A percentile compares a stretch with the other conserved stretches of the same genome.
Conservation (phyloP, 2,113 vertebrate species). For the Chauna torquata region DNA sequence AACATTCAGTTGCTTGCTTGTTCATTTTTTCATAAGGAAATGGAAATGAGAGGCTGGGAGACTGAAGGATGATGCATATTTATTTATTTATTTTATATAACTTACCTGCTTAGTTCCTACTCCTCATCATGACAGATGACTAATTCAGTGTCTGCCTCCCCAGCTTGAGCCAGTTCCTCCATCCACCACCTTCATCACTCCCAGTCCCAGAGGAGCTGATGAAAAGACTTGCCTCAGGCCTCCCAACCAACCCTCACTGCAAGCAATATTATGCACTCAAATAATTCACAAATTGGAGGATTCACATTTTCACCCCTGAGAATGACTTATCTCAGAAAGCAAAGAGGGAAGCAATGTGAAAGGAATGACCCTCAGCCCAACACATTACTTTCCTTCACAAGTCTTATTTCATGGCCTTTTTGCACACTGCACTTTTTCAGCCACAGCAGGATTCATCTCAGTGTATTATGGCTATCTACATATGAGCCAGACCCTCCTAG, state of each 20-base stretch:
- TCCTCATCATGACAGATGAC: neutral
- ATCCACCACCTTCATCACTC: neutral
- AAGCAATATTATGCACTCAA: neutral
- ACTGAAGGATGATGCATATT: neutral
- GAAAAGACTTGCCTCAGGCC: neutral
- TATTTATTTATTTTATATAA: neutral
- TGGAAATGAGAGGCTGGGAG: slow-evolving; percentile 6
- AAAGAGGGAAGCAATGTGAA: neutral
- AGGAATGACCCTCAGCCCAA: neutral
- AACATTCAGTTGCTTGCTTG: neutral
- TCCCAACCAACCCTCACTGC: neutral
- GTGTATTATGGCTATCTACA: neutral
- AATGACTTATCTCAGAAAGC: neutral
- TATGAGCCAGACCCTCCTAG: neutral
- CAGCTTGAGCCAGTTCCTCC: neutral
- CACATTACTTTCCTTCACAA: neutral
- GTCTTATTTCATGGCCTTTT: neutral
- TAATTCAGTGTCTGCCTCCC: neutral
- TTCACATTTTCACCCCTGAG: neutral
- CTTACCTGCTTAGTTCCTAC: neutral
- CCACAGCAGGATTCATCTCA: neutral
- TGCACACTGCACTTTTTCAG: neutral
- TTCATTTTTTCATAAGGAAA: slow-evolving; percentile 13
- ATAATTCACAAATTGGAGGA: neutral
- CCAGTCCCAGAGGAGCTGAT: neutral